Conservation (phyloP, 2,888 invertebrate species). For the Cecidostiba fungosa region DNA sequence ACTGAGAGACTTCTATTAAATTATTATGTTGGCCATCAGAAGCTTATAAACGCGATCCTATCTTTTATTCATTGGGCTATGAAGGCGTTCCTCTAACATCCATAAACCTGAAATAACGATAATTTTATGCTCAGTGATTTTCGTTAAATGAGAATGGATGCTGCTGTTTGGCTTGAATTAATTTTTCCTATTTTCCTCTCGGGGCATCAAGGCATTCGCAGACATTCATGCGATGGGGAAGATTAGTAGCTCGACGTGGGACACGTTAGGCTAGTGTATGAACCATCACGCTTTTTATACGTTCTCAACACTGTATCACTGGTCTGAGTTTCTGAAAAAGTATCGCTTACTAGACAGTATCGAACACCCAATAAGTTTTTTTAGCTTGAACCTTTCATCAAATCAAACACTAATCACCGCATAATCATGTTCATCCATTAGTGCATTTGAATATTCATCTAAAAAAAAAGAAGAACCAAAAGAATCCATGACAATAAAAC, state of each 20-base stretch:
- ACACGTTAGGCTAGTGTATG: too few relatives aligned
- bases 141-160: neutral
- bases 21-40: neutral
- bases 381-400: too few relatives aligned
- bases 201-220: neutral
- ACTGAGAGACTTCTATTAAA: neutral
- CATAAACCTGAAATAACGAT: neutral
- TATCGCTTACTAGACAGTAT: too few relatives aligned
- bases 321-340: neutral
- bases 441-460: too few relatives aligned
- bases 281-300: neutral
- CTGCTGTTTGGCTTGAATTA: neutral
- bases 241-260: neutral
- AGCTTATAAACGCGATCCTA: neutral
- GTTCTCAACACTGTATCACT: neutral
- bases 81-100: neutral
- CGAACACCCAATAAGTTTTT: too few relatives aligned
- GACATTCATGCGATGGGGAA: neutral
- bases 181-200: neutral
- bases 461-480: too few relatives aligned
- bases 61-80: slow-evolving; percentile 11
- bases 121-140: neutral
- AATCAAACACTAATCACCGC: too few relatives aligned
- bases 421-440: too few relatives aligned
- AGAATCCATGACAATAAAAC: too few relatives aligned